A percentile compares a stretch with the other conserved stretches of the same genome.
phyloP scores from a whole-genome alignment of 2,888 invertebrate species.

The Pseudococcus jackbeardsleyi region DNA sequence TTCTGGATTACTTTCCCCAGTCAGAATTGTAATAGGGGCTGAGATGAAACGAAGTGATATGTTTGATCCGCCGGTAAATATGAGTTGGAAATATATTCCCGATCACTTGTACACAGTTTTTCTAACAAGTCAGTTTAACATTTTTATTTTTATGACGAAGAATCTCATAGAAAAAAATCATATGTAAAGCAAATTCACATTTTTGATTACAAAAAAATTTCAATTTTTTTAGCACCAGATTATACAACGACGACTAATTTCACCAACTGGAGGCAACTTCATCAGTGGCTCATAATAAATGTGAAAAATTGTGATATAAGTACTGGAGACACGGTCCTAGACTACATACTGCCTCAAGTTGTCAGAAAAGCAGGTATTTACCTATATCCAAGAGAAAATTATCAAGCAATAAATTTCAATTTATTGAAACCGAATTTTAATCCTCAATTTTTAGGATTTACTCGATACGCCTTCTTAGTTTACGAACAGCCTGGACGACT shows the following conservation, averaged over 20 bases:
- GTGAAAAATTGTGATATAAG: background rate
- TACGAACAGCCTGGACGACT: slow-evolving; percentile 1
- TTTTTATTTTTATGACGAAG: too few relatives aligned
- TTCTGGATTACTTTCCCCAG: background rate
- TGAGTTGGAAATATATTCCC: slow-evolving; percentile 4
- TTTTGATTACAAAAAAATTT: too few relatives aligned
- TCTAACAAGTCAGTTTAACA: background rate
- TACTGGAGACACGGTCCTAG: background rate
- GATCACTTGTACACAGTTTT: background rate
- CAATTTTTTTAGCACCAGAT: background rate
- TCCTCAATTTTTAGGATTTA: background rate
- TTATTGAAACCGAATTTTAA: too few relatives aligned
- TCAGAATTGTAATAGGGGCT: background rate
- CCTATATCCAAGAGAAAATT: too few relatives aligned
- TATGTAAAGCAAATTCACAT: too few relatives aligned
- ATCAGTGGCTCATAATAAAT: background rate
- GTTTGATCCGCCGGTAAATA: background rate
- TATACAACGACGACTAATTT: background rate
- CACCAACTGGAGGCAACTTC: background rate
- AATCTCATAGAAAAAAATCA: background rate
- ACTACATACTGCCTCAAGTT: background rate
- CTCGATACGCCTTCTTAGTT: background rate
- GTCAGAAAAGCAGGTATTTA: background rate
- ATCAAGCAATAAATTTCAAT: too few relatives aligned
- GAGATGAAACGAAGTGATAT: background rate